Evolutionary conservation across 2,797 vertebrate species (phyloP).

Genomic region (Rhabdophis nuchalis): DNA sequence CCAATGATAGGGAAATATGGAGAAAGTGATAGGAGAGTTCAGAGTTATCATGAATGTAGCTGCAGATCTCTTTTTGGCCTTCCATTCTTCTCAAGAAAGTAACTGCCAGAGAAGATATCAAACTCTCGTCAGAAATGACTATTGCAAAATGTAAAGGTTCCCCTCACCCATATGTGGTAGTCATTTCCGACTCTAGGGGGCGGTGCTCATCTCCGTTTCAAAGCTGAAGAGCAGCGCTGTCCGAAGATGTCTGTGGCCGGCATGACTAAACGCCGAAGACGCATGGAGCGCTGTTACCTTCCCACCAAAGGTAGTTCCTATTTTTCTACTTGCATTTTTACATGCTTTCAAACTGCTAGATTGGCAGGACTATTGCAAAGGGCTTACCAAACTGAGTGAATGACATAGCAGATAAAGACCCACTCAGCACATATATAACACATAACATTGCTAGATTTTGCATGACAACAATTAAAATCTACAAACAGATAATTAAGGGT

Average conservation of each 20-base stretch:
- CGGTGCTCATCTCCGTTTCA: too few relatives aligned
- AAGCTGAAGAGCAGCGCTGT: too few relatives aligned
- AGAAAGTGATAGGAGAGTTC: background rate
- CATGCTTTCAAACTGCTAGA: too few relatives aligned
- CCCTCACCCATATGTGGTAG: too few relatives aligned
- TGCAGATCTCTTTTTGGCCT: background rate
- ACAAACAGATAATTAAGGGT: background rate
- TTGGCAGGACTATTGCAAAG: background rate
- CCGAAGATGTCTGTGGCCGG: too few relatives aligned
- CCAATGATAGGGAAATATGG: background rate
- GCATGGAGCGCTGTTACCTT: too few relatives aligned
- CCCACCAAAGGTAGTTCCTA: too few relatives aligned
- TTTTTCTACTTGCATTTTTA: too few relatives aligned
- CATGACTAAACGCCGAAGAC: too few relatives aligned
- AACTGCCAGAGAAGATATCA: background rate
- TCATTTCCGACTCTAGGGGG: too few relatives aligned
- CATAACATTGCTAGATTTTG: background rate
- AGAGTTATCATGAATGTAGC: background rate
- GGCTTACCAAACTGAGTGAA: background rate
- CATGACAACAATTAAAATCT: background rate
- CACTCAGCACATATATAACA: background rate
- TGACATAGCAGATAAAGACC: background rate
- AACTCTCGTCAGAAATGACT: background rate
- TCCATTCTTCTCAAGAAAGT: background rate
- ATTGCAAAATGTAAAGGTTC: background rate